Percentiles rank a stretch among this genome's conserved stretches.
phyloP scores from a whole-genome alignment of 2,888 invertebrate species.

The Stenotaenia linearis region DNA sequence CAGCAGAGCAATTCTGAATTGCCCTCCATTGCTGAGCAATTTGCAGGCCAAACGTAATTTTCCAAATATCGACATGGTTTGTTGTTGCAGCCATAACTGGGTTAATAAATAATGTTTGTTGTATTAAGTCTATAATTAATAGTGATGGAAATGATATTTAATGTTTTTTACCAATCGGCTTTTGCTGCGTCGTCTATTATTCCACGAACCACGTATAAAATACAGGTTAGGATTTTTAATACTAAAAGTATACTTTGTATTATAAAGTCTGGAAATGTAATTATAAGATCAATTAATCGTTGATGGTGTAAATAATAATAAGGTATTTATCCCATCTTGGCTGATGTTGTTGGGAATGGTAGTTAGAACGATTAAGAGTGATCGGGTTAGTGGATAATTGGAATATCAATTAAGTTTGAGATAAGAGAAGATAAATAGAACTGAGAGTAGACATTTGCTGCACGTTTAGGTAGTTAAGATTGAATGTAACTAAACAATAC shows the following conservation, averaged over 20 bases:
- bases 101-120: not conserved
- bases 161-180: constrained; percentile 71
- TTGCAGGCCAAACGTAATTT: not conserved
- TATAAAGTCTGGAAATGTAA: not conserved
- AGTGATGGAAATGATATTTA: not conserved
- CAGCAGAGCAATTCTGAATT: constrained; percentile 11
- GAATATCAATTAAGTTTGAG: too few species aligned
- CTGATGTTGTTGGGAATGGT: too few species aligned
- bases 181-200: constrained; percentile 82
- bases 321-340: too few species aligned
- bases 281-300: too few species aligned
- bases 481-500: too few species aligned
- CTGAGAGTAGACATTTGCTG: too few species aligned
- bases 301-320: too few species aligned
- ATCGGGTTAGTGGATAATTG: too few species aligned
- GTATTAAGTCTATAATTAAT: too few species aligned
- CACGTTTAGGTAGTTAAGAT: too few species aligned
- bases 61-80: not conserved
- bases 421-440: too few species aligned
- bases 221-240: constrained; percentile 88
- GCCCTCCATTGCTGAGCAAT: constrained; percentile 22
- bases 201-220: constrained; percentile 90
- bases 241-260: not conserved
- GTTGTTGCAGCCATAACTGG: constrained; percentile 6
- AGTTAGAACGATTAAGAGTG: too few species aligned